These are phyloP conservation scores for Nomada hirtipes DNA, from an alignment of 2,888 invertebrate species.

Conservation along the genomic window DNA sequence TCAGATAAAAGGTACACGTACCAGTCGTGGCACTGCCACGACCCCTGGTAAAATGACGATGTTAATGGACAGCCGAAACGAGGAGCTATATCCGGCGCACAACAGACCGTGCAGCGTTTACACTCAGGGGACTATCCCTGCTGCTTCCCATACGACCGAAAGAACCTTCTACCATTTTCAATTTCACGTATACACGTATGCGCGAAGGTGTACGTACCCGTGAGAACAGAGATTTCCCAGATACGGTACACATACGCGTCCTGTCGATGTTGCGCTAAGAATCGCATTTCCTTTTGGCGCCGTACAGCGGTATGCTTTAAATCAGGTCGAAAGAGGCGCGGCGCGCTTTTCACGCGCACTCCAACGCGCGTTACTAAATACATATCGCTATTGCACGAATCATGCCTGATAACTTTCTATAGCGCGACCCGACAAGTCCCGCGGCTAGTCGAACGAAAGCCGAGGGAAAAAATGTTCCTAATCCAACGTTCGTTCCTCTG, in stretches of 20 bases:
- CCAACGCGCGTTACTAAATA: constrained; percentile 50
- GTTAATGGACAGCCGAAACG: background rate
- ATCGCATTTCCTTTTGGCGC: constrained; percentile 39
- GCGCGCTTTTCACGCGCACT: constrained; percentile 51
- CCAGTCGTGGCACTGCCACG: background rate
- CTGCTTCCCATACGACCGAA: background rate
- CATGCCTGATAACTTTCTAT: constrained; percentile 56
- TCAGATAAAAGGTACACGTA: background rate
- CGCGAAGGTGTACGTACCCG: constrained; percentile 4
- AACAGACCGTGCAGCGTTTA: background rate
- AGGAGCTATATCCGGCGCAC: too few species aligned
- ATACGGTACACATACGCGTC: constrained; percentile 3
- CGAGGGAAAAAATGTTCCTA: too few species aligned
- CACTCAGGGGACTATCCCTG: constrained; percentile 16
- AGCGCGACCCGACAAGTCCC: background rate
- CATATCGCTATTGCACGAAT: constrained; percentile 41
- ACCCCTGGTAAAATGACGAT: background rate
- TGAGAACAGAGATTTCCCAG: constrained; percentile 31
- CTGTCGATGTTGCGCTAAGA: constrained; percentile 25
- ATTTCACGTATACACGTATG: background rate
- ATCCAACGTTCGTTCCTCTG: constrained; percentile 31
- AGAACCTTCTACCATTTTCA: constrained; percentile 12
- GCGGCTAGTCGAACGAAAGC: too few species aligned
- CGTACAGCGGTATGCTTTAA: constrained; percentile 42
- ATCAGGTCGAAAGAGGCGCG: constrained; percentile 59